Evolutionary conservation across 2,888 invertebrate species (phyloP), one percentile per base, ranked within the genome.

Genomic region (Tiliacea aurago): DNA sequence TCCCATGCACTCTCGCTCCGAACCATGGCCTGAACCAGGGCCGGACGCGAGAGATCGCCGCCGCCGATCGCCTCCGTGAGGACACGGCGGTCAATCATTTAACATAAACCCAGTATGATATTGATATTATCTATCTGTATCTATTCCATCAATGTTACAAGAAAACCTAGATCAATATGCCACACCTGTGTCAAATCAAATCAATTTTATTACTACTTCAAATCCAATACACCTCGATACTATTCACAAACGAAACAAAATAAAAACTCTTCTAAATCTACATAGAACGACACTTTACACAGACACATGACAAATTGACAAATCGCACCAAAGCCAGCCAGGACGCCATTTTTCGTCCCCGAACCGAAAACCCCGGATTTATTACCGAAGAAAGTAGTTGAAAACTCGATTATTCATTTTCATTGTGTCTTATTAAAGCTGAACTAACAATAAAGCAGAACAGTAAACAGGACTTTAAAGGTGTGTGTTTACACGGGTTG

Each of bases 381-480:
- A 73, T 75, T 63, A 65, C 72, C 59, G 51, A 72, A 68, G 68
- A 72, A 84, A 75, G 70, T 77, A 80, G 73, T 80, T 70, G 76
- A 64, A 62, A 82, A 74, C 83, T 86, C 76, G 80, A 84, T 85
- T 85, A 85, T 85, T 85, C 70, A 85, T 86, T 84, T 85, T 78
- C 73, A 85, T 78, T 84, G 78, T 76, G 64, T 67, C 80, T 86
- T 80, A 81, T 76, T 78, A 77, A 74, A 82, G 63, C 13, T 58
- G 15, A 71, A 82, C 58, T 82, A 53, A 70, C 71, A 62, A 69
- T 86, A 84, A 83, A 78, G 20, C 33, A 59, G 63, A 59, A 63
- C 41, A 61, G 59, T 80, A 81, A 74, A 81, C 71, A 70, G 5
- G 33, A 58, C 61, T 55, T 71, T 51, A 67, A 66, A 55, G 55